Percentiles rank a stretch among this genome's conserved stretches.
Conservation (phyloP, 37 sponge, comb jelly and placozoan genomes). For the Petrosia ficiformis region DNA sequence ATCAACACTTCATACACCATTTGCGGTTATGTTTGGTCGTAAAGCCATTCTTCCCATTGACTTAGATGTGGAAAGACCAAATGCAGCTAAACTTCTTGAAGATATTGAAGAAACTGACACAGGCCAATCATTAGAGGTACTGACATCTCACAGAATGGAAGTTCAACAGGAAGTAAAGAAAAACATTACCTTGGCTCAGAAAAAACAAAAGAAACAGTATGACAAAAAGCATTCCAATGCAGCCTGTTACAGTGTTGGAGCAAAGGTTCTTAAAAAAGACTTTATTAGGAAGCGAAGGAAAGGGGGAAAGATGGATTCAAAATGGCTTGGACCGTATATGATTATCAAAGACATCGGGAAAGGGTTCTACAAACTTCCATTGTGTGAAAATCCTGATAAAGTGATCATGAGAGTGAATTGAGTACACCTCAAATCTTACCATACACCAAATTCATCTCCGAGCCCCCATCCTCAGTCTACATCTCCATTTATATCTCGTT, state of each 20-base stretch:
- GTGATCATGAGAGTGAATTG: conserved; percentile 7
- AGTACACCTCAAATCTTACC: conserved; percentile 9
- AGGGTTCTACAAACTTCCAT: conserved; percentile 4
- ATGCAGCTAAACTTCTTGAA: not conserved
- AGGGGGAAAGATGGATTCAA: conserved; percentile 16
- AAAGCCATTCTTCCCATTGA: conserved; percentile 31
- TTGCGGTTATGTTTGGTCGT: conserved; percentile 39
- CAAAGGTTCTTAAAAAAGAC: conserved; percentile 7
- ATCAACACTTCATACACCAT: conserved; percentile 27
- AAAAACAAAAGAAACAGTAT: conserved; percentile 22
- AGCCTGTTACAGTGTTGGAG: conserved; percentile 5
- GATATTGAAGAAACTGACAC: not conserved
- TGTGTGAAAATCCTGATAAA: not conserved
- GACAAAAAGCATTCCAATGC: conserved; percentile 23
- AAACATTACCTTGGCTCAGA: conserved; percentile 27
- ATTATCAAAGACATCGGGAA: conserved; percentile 13
- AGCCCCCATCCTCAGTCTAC: too few species aligned
- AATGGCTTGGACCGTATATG: conserved; percentile 16
- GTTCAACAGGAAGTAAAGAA: not conserved
- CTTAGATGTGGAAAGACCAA: conserved; percentile 3
- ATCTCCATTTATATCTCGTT: too few species aligned
- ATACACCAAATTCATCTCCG: too few species aligned
- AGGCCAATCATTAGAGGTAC: too few species aligned
- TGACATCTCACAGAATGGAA: not conserved
- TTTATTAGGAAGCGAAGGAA: conserved; percentile 5